phyloP scores from a whole-genome alignment of 1,140 invertebrate species.

The Cyclargus thomasi region DNA sequence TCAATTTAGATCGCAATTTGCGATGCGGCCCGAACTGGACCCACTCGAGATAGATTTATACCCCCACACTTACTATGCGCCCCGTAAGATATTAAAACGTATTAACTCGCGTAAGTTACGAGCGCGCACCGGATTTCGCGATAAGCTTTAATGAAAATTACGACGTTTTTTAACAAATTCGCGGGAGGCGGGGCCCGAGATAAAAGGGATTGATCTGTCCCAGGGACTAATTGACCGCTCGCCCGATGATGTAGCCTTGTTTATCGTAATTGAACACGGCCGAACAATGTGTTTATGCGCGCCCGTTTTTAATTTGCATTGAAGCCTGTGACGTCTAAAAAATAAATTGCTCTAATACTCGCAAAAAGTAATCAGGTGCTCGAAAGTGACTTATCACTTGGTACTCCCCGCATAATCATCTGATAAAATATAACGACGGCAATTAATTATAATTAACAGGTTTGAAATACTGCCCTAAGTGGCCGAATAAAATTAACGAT shows the following conservation, averaged over 20 bases:
- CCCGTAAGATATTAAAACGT: slow-evolving; percentile 61
- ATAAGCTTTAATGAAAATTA: slow-evolving; percentile 68
- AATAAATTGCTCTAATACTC: slow-evolving; percentile 9
- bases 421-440: slow-evolving; percentile 1
- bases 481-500: background rate
- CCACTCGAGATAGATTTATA: slow-evolving; percentile 69
- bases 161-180: slow-evolving; percentile 60
- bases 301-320: slow-evolving; percentile 23
- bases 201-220: slow-evolving; percentile 66
- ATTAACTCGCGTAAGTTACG: slow-evolving; percentile 65
- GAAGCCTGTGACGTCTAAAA: slow-evolving; percentile 1
- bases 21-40: slow-evolving; percentile 70
- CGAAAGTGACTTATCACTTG: background rate
- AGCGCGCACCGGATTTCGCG: slow-evolving; percentile 39
- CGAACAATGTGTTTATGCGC: slow-evolving; percentile 40
- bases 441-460: slow-evolving; percentile 4
- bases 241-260: slow-evolving; percentile 38
- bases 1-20: slow-evolving; percentile 77
- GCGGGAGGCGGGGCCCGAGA: slow-evolving; percentile 43
- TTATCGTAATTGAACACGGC: slow-evolving; percentile 45
- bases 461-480: background rate
- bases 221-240: slow-evolving; percentile 50
- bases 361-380: background rate
- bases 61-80: slow-evolving; percentile 25
- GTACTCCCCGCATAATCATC: background rate